These are phyloP conservation scores for Synanthedon formicaeformis DNA, from an alignment of 2,888 invertebrate species.

Conservation along the genomic window DNA sequence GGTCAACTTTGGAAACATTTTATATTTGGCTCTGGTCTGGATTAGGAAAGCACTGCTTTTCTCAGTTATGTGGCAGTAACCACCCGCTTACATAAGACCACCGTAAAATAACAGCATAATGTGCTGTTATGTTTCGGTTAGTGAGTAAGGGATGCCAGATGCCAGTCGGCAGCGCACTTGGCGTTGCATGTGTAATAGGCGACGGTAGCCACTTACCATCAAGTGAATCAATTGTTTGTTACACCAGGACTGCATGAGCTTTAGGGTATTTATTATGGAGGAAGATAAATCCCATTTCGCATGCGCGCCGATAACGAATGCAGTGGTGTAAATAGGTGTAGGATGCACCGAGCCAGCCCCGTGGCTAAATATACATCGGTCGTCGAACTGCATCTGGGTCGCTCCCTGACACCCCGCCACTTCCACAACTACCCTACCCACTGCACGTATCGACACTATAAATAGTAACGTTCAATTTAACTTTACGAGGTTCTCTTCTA, in stretches of 20 bases:
- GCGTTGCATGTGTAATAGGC: too few species aligned
- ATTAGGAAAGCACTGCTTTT: too few species aligned
- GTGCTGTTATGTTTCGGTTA: too few species aligned
- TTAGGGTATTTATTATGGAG: background rate
- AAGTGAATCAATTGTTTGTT: too few species aligned
- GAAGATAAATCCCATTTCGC: background rate
- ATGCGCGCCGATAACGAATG: background rate
- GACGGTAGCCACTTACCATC: too few species aligned
- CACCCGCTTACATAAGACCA: too few species aligned
- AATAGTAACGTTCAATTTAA: background rate
- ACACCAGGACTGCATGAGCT: background rate
- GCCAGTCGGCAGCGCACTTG: too few species aligned
- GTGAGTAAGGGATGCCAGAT: too few species aligned
- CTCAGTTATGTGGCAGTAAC: too few species aligned
- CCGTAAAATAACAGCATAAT: too few species aligned
- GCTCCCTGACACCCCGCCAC: constrained; percentile 23
- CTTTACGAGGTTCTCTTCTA: background rate
- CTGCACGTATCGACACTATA: constrained; percentile 5
- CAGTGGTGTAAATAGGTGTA: constrained; percentile 14
- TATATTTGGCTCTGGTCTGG: too few species aligned
- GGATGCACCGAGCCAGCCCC: constrained; percentile 32
- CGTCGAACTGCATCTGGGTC: constrained; percentile 57
- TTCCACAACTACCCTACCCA: constrained; percentile 8
- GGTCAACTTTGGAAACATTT: too few species aligned
- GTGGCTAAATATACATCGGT: constrained; percentile 58